Base-by-base conservation (phyloP, 2,113 vertebrate genomes). In the Trogon melanurus region DNA sequence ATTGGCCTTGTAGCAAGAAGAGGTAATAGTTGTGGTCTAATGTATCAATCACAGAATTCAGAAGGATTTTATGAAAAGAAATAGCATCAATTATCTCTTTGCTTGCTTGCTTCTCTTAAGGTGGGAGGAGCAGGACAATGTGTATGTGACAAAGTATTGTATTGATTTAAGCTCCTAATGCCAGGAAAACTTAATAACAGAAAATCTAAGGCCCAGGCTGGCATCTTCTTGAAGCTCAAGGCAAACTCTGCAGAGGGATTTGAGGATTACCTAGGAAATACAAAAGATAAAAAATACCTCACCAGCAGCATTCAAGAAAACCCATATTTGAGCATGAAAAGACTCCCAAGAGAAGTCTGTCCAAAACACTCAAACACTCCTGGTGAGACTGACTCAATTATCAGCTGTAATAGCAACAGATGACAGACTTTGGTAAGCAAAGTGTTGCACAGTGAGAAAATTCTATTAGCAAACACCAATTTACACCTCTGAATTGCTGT, bases 401-500 rank as follows among this genome's bases (percentile, higher is more conserved):
- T 91, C 53, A 85, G 32, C 74, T 85, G 8, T 96, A 96, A 93
- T 95, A 94, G 29, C 91, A 81, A 83, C 71, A 79, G 58, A 48
- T 90, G 87, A 87, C 45, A 93, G 70, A 85, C 75, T 91, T 89
- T 50, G 50, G 67, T 69, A 81, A 84, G 30, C 29, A 45, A 94
- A 96, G 71, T 86, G 76, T 69, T 91, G 50, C 53, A 83, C 44
- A 62, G 71, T 79, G 90, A 94, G 91, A 93, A 92, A 89, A 84
- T 86, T 91, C 56, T 89, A 93, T 57, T 81, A 96, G 60, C 58
- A 96, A 94, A 86, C 54, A 93, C 13, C 50, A 97, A 91, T 95
- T 97, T 95, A 58, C 96, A 96, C 96, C 67, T 95, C 85, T 93
- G 87, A 95, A 80, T 89, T 91, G 51, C 84, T 90, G 91, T 88